Percentiles rank a stretch among this genome's conserved stretches.
These are phyloP conservation scores for Strigamia transsilvanica DNA, from an alignment of 2,888 invertebrate genomes.

Conservation along the genomic window DNA sequence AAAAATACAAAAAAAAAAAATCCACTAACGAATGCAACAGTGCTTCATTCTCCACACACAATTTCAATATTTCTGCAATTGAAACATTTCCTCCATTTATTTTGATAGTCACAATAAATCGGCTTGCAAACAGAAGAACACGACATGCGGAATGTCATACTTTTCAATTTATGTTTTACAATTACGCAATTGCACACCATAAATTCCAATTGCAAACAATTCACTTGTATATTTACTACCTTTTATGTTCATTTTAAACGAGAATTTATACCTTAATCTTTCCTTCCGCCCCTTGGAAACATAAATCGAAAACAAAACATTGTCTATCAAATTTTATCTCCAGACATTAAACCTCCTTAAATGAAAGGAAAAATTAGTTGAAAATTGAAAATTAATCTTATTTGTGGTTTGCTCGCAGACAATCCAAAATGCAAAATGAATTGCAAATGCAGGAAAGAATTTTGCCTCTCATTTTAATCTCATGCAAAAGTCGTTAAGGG, in stretches of 20 bases:
- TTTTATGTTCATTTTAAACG: neutral
- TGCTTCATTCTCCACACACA: neutral
- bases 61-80: neutral
- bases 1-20: neutral
- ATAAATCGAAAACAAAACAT: neutral
- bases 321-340: neutral
- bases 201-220: slow-evolving; percentile 15
- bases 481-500: slow-evolving; percentile 17
- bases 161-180: slow-evolving; percentile 33
- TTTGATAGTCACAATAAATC: slow-evolving; percentile 12
- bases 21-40: too few relatives aligned
- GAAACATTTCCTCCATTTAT: neutral
- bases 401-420: neutral
- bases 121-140: neutral
- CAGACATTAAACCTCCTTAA: neutral
- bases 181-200: slow-evolving; percentile 14
- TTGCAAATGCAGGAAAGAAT: neutral
- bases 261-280: slow-evolving; percentile 1
- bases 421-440: slow-evolving; percentile 4
- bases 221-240: slow-evolving; percentile 26
- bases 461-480: slow-evolving; percentile 9
- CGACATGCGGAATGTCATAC: neutral
- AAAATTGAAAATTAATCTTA: slow-evolving; percentile 34
- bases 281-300: too few relatives aligned
- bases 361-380: slow-evolving; percentile 1